Evolutionary conservation across 2,113 vertebrate genomes (phyloP), one percentile per base, ranked within the genome.

Genomic region (Neogobius melanostomus): DNA sequence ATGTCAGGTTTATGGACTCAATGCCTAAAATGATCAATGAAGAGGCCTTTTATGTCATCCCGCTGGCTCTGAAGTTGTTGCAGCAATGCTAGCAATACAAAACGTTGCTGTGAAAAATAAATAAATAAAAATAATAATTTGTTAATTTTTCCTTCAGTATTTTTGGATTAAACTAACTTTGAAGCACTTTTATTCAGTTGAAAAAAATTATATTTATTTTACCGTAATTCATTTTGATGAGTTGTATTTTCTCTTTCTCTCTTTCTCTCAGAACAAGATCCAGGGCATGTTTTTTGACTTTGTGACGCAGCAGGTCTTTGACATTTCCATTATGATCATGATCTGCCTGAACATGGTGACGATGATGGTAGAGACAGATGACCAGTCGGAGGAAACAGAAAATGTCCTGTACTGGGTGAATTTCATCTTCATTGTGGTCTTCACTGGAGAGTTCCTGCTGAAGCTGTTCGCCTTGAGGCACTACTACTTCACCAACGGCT

Each of bases 291-390:
- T 99, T 79, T 99, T 99, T 67, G 98, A 99, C 90, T 96, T 99
- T 64, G 97, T 99, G 56, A 99, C 96, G 0, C 97, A 99, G 83
- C 98, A 99, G 90, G 98, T 96, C 1, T 99, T 99, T 0, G 98
- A 99, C 78, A 99, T 99, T 6, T 92, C 97, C 71, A 98, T 99
- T 90, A 99, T 99, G 98, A 96, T 99, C 12, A 94, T 99, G 70
- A 99, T 99, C 81, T 98, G 96, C 93, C 95, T 99, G 84, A 99
- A 99, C 91, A 99, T 99, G 98, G 98, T 99, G 68, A 99, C 98
- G 6, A 99, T 99, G 98, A 99, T 99, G 98, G 96, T 99, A 81
- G 98, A 99, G 89, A 99, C 98, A 0, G 98, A 99, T 4, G 95
- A 96, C 0, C 97, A 99, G 80, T 95, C 94, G 45, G 71, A 92